Evolutionary conservation across 1,140 invertebrate species (phyloP), one percentile per base, ranked within the genome.

Genomic region (Tyrophagus putrescentiae): DNA sequence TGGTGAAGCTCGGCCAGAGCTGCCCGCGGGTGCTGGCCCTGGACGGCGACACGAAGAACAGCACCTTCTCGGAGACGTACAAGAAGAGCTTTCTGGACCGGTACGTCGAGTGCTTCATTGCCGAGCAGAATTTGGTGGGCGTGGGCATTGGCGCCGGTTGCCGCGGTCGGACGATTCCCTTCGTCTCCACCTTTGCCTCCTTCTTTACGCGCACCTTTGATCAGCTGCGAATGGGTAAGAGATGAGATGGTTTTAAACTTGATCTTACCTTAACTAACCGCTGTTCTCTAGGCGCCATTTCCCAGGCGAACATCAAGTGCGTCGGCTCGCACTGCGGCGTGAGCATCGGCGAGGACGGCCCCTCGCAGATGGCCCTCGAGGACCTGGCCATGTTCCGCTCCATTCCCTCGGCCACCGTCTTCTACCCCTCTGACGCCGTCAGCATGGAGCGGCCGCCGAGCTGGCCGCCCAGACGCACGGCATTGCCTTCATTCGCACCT

Each of bases 351-450:
- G 92, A 96, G 73, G 94, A 98, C 76, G 95, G 95, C 4, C 94
- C 95, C n/a, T 94, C 88, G 52, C 95, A 99, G 76, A 99, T 99
- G 96, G 96, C 88, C 42, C 75, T 99, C 0, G 96, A 99, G 76
- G 96, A 99, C 73, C 73, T 99, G 36, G 87, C 91, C 0, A 81
- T 98, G 79, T 99, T 99, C 80, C 79, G 95, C 54, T 72, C 84
- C 11, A 82, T 99, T 64, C 92, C 94, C 34, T 84, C 84, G 42
- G 81, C 84, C 60, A 96, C 92, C 2, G 83, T 98, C 0, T 97
- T 98, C 75, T 99, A 99, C 72, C 96, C 96, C 16, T 80, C 80
- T 62, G 95, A 99, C 75, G 96, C 92, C 3, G 93, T 98, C 7
- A 85, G 88, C 36, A 79, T 82, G 27, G 95, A 98, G 75, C 78